Percentiles rank a stretch among this genome's conserved stretches.
Evolutionary conservation across 1,140 invertebrate genomes (phyloP).

Genomic region (Centruroides vittatus): DNA sequence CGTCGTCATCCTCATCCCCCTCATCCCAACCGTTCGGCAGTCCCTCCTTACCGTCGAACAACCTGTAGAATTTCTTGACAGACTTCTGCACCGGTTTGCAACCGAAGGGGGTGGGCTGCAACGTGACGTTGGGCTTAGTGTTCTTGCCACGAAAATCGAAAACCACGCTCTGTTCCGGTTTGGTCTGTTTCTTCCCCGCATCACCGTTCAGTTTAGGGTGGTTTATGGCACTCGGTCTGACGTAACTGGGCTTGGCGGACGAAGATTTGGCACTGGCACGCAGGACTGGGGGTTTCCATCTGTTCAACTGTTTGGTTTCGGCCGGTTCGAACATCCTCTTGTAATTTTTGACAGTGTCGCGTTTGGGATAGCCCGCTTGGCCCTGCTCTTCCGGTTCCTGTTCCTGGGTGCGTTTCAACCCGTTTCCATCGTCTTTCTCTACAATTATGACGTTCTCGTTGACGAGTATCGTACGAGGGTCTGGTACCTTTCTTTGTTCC

Average conservation of each 20-base stretch:
- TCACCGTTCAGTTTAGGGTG: neutral
- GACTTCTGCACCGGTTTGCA: neutral
- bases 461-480: slow-evolving; percentile 16
- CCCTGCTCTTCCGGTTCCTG: slow-evolving; percentile 56
- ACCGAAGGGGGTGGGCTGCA: slow-evolving; percentile 10
- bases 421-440: slow-evolving; percentile 22
- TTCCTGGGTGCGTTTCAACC: slow-evolving; percentile 1
- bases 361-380: slow-evolving; percentile 39
- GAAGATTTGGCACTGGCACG: slow-evolving; percentile 15
- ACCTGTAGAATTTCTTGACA: neutral
- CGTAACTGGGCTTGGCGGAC: neutral
- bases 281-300: slow-evolving; percentile 4
- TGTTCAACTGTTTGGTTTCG: slow-evolving; percentile 1
- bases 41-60: neutral
- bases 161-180: slow-evolving; percentile 1
- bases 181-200: neutral
- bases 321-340: slow-evolving; percentile 60
- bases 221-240: neutral
- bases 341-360: slow-evolving; percentile 67
- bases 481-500: neutral
- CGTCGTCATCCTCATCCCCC: neutral
- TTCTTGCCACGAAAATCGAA: slow-evolving; percentile 16
- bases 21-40: neutral
- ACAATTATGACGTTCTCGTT: slow-evolving; percentile 34
- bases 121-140: slow-evolving; percentile 8